phyloP scores from a whole-genome alignment of 2,797 vertebrate species.

The Megaceryle alcyon region DNA sequence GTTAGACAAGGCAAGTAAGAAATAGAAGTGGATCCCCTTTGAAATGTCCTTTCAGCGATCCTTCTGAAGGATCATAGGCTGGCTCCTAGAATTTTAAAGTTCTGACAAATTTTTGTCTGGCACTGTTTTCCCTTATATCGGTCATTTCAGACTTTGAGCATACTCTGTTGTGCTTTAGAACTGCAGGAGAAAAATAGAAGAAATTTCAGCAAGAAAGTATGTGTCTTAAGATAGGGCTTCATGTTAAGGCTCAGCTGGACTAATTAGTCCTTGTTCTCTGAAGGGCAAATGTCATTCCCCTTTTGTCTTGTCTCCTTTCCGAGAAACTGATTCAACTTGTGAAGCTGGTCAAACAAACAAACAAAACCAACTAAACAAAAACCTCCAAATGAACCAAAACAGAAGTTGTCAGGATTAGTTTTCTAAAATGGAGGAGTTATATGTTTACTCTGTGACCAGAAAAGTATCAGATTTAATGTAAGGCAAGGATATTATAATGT shows the following conservation, averaged over 20 bases:
- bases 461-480: background rate
- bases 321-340: background rate
- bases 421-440: background rate
- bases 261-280: background rate
- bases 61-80: background rate
- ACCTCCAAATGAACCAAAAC: background rate
- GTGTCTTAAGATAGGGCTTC: background rate
- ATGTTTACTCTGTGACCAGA: background rate
- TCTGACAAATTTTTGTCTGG: background rate
- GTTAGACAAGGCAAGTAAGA: background rate
- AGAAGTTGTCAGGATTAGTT: background rate
- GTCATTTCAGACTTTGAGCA: background rate
- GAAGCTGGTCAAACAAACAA: background rate
- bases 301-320: background rate
- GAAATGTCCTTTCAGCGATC: background rate
- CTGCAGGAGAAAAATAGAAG: background rate
- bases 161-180: background rate
- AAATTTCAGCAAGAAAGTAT: background rate
- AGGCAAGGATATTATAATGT: background rate
- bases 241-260: background rate
- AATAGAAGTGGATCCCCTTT: background rate
- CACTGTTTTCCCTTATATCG: background rate
- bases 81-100: background rate
- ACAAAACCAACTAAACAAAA: background rate
- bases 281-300: background rate